Percentiles rank a stretch among this genome's conserved stretches.
Evolutionary conservation across 2,888 invertebrate genomes (phyloP).

Genomic region (Horisme vitalbata): DNA sequence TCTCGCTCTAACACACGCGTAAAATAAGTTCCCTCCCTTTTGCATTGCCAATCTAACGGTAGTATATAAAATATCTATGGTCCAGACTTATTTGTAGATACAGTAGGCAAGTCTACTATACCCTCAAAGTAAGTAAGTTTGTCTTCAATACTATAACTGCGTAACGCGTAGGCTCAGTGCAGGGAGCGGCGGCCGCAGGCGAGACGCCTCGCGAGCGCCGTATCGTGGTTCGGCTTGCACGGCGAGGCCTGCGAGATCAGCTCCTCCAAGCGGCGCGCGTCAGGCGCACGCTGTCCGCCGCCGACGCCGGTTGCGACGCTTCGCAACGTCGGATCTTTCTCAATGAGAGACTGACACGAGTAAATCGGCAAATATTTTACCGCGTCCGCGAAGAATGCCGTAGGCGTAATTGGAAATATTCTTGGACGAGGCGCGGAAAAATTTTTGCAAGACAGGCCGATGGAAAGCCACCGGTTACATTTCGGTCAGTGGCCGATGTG

Average conservation of each 20-base stretch:
- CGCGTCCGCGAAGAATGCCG: background rate
- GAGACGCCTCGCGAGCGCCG: background rate
- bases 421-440: constrained; percentile 3
- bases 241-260: constrained; percentile 18
- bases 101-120: too few species aligned
- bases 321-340: constrained; percentile 12
- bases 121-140: too few species aligned
- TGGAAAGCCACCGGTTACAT: background rate
- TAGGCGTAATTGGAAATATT: background rate
- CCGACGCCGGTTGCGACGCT: constrained; percentile 14
- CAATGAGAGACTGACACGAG: constrained; percentile 5
- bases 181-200: background rate
- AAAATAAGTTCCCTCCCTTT: too few species aligned
- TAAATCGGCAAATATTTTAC: background rate
- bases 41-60: too few species aligned
- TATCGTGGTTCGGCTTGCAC: constrained; percentile 21
- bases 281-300: constrained; percentile 14
- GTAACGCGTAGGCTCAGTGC: constrained; percentile 20
- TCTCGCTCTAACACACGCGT: too few species aligned
- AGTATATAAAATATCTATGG: too few species aligned
- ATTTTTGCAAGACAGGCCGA: background rate
- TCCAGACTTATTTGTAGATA: too few species aligned
- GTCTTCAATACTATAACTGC: too few species aligned
- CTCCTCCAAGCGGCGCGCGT: constrained; percentile 24
- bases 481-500: constrained; percentile 1